Base-by-base conservation (phyloP, 1,140 invertebrate species). In the Drosophila leontia region DNA sequence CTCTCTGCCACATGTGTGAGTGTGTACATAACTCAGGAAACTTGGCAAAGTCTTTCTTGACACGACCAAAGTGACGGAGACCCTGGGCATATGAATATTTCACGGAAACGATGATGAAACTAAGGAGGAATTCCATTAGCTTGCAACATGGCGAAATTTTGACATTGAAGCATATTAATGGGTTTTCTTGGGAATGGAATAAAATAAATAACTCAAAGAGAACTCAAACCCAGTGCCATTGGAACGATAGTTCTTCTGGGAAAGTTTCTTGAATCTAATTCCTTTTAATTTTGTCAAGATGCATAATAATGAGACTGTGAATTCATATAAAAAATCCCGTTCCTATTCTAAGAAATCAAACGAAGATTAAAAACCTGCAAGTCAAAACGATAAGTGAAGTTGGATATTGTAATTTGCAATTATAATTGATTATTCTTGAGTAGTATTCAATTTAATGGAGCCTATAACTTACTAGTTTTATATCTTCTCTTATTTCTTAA, bases 11-110 rank as follows among this genome's bases (percentile, higher is more conserved):
- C 69, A 77, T 76, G 75, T 59, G 63, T 62, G 58, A 68, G 75
- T 59, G 56, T 62, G 58, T 63, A 48, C 48, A 63, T 37, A 75
- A 45, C 71, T 75, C 58, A n/a, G 48, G 29, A 48, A 62, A 63
- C 57, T 75, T 75, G 48, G 70, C 39, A 56, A 67, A 78, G 55
- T 23, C 74, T 76, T 76, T 59, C 67, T 72, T 60, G 70, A 67
- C 61, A 67, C 47, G 47, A 51, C 60, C 71, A 11, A 53, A 67
- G 53, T 50, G 37, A 63, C 58, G 70, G 37, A 51, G 65, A 48
- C 65, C 23, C 53, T 29, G 45, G 32, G 32, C 39, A 26, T 35
- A 75, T 75, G 50, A 75, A 74, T 75, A 74, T 55, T 74, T 75
- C 41, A 74, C 39, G 29, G 42, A 53, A 74, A 53, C 42, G 23